Conservation (phyloP, 2,888 invertebrate species). For the Helobdella robusta region DNA sequence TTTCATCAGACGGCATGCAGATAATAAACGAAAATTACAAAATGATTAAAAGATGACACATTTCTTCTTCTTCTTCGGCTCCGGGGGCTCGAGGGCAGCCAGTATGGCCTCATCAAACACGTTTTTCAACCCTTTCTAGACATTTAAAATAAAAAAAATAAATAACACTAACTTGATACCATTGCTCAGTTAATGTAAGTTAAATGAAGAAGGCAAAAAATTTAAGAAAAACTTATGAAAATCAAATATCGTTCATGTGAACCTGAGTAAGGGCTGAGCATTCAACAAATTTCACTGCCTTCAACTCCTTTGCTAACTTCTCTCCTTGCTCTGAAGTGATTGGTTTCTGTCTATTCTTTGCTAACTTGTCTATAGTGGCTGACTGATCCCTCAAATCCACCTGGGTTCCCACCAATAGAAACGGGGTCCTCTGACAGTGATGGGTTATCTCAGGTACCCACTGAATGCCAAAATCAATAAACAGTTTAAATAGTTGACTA, state of each 20-base stretch:
- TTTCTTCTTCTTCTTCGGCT: conserved; percentile 69
- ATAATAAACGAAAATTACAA: no score
- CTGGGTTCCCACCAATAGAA: conserved; percentile 89
- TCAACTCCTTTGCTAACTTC: conserved; percentile 90
- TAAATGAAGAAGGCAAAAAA: no score
- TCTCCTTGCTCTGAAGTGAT: conserved; percentile 92
- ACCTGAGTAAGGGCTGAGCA: conserved; percentile 94
- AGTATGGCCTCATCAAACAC: conserved; percentile 98
- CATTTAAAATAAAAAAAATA: no score
- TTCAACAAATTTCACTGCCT: conserved; percentile 98
- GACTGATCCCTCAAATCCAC: conserved; percentile 95
- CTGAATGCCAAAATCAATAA: conserved; percentile 54
- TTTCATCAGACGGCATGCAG: no score
- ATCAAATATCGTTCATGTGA: no score
- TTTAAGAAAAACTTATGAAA: no score
- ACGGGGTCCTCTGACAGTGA: conserved; percentile 97
- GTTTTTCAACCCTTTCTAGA: conserved; percentile 91
- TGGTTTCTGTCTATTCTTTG: conserved; percentile 97
- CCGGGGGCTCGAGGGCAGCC: conserved; percentile 93
- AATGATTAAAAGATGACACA: conserved; percentile 46
- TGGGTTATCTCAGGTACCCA: conserved; percentile 99
- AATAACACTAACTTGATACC: no score
- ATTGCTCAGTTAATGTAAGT: no score
- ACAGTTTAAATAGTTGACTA: not conserved
- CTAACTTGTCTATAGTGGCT: conserved; percentile 68